A percentile compares a stretch with the other conserved stretches of the same genome.
phyloP scores from a whole-genome alignment of 2,113 vertebrate species.

The Catharus bicknelli region DNA sequence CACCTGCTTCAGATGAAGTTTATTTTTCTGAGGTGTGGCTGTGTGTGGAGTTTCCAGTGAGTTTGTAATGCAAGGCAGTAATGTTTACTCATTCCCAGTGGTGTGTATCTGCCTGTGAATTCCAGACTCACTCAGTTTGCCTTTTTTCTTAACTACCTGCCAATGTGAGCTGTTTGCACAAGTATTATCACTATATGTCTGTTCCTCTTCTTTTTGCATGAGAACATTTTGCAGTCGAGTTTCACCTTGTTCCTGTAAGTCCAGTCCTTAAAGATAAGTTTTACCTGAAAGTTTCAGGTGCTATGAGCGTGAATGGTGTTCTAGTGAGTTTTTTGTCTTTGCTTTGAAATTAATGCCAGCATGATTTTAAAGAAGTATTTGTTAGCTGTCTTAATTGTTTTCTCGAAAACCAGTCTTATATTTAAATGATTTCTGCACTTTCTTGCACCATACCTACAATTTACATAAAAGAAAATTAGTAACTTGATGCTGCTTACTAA shows the following conservation, averaged over 20 bases:
- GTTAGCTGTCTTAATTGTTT: neutral
- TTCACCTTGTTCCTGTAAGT: neutral
- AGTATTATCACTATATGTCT: neutral
- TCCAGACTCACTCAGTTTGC: neutral
- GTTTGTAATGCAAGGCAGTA: neutral
- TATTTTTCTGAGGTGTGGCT: slow-evolving; percentile 7
- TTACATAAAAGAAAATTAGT: neutral
- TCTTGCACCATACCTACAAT: fast-evolving
- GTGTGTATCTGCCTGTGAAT: neutral
- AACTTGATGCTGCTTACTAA: neutral
- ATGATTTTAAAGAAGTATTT: neutral
- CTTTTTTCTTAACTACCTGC: neutral
- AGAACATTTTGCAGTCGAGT: neutral
- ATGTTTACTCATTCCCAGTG: neutral
- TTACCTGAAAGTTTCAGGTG: neutral
- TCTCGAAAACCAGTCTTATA: neutral
- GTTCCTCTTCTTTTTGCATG: neutral
- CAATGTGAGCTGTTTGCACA: neutral
- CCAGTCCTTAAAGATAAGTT: neutral
- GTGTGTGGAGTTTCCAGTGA: neutral
- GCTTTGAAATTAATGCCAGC: neutral
- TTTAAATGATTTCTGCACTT: neutral
- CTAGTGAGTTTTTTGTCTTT: neutral
- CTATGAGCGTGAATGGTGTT: neutral
- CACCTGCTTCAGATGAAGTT: neutral